These are phyloP conservation scores for Ligdia adustata DNA, from an alignment of 2,888 invertebrate genomes.

Conservation along the genomic window DNA sequence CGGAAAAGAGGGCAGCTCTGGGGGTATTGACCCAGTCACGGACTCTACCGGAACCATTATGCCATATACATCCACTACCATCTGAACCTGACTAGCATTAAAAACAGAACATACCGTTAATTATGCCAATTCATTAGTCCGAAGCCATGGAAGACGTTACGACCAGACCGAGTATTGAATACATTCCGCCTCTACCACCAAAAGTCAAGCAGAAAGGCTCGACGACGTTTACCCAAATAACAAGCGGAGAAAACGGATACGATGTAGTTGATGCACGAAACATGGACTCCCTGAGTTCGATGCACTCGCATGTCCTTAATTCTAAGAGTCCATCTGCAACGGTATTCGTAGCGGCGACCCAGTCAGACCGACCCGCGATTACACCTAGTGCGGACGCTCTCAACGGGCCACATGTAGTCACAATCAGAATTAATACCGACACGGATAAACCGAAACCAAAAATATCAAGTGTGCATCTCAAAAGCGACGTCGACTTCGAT, in stretches of 20 bases:
- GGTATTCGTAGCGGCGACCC: conserved; percentile 82
- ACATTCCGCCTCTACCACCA: conserved; percentile 83
- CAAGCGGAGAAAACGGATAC: conserved; percentile 67
- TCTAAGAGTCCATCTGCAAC: conserved; percentile 79
- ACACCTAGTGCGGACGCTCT: conserved; percentile 73
- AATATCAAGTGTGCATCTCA: conserved; percentile 78
- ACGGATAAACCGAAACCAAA: conserved; percentile 78
- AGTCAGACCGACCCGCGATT: conserved; percentile 76
- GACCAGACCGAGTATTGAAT: conserved; percentile 70
- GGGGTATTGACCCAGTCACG: conserved; percentile 73
- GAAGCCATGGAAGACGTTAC: conserved; percentile 81
- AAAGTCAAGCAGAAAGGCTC: conserved; percentile 79
- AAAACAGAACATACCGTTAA: conserved; percentile 70
- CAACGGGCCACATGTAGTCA: conserved; percentile 86
- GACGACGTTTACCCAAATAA: conserved; percentile 77
- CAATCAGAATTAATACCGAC: conserved; percentile 88
- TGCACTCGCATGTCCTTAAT: conserved; percentile 84
- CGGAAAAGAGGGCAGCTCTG: conserved; percentile 56
- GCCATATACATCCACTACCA: conserved; percentile 74
- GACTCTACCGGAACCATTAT: conserved; percentile 78
- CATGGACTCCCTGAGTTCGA: conserved; percentile 77
- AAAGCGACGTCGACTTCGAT: conserved; percentile 75
- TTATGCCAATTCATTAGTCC: conserved; percentile 76
- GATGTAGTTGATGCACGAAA: conserved; percentile 53
- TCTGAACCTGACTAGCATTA: conserved; percentile 73